phyloP scores from a whole-genome alignment of 2,888 invertebrate species.

The Epirrita christyi region DNA sequence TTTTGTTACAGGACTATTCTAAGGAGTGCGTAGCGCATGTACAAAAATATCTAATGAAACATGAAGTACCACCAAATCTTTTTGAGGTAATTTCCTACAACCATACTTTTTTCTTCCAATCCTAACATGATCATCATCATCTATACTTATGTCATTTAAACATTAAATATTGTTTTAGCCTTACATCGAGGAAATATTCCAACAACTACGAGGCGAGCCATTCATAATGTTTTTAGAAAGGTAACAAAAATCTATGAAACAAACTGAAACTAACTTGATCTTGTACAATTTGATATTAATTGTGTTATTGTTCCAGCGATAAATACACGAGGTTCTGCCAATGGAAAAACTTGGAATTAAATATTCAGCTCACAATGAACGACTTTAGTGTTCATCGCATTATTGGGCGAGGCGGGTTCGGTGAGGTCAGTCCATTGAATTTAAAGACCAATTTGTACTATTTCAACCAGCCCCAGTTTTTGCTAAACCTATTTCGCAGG shows the following conservation, averaged over 20 bases:
- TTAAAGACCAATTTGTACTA: slow-evolving; percentile 26
- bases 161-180: slow-evolving; percentile 89
- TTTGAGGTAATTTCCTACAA: slow-evolving; percentile 92
- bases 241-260: slow-evolving; percentile 77
- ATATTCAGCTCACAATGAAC: slow-evolving; percentile 99
- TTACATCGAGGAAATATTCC: slow-evolving; percentile 99
- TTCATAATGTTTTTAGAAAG: slow-evolving; percentile 99
- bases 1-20: slow-evolving; percentile 95
- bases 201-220: slow-evolving; percentile 97
- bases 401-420: slow-evolving; percentile 99
- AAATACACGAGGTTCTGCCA: slow-evolving; percentile 99
- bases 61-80: slow-evolving; percentile 97
- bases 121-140: neutral
- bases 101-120: neutral
- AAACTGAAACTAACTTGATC: neutral
- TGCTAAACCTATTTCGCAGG: slow-evolving; percentile 14
- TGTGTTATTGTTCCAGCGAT: slow-evolving; percentile 89
- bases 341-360: slow-evolving; percentile 99
- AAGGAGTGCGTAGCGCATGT: slow-evolving; percentile 98
- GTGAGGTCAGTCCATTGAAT: slow-evolving; percentile 86
- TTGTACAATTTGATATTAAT: slow-evolving; percentile 3
- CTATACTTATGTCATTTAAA: slow-evolving; percentile 5
- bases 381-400: slow-evolving; percentile 99
- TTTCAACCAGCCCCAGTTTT: slow-evolving; percentile 18
- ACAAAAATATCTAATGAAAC: slow-evolving; percentile 98